These are phyloP conservation scores for Sitophilus oryzae DNA, from an alignment of 1,140 invertebrate genomes.

Conservation along the genomic window DNA sequence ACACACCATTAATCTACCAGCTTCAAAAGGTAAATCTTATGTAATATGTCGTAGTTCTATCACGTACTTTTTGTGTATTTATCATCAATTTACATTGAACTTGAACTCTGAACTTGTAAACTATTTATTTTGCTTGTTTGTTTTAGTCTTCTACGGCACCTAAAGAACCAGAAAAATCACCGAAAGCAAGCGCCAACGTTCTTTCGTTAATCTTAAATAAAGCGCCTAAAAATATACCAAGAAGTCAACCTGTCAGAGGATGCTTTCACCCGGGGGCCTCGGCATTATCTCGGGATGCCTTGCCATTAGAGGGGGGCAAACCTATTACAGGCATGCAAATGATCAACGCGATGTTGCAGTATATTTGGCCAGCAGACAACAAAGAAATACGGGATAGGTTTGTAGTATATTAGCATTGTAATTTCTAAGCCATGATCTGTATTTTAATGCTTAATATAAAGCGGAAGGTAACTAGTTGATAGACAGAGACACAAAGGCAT, in stretches of 20 bases:
- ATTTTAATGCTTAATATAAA: too few relatives aligned
- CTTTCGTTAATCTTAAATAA: constrained; percentile 32
- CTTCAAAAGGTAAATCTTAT: constrained; percentile 24
- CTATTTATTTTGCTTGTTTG: not conserved
- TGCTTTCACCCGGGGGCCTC: constrained; percentile 88
- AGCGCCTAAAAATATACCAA: constrained; percentile 27
- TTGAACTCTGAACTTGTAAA: constrained; percentile 1
- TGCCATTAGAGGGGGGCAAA: constrained; percentile 52
- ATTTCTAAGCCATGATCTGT: too few relatives aligned
- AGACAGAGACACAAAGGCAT: too few relatives aligned
- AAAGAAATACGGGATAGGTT: constrained; percentile 63
- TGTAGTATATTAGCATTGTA: too few relatives aligned
- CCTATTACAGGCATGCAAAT: constrained; percentile 71
- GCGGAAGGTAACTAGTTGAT: too few relatives aligned
- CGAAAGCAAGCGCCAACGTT: constrained; percentile 27
- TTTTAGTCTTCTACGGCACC: constrained; percentile 22
- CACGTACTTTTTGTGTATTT: constrained; percentile 4
- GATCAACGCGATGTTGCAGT: constrained; percentile 78
- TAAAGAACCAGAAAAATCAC: constrained; percentile 17
- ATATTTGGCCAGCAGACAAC: constrained; percentile 96
- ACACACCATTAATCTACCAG: constrained; percentile 19
- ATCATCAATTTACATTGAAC: not conserved
- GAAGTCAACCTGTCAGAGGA: constrained; percentile 48
- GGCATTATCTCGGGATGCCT: constrained; percentile 59
- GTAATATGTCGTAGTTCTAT: constrained; percentile 14